Evolutionary conservation across 2,797 vertebrate species (phyloP).

Genomic region (Phalloptychus januarius): DNA sequence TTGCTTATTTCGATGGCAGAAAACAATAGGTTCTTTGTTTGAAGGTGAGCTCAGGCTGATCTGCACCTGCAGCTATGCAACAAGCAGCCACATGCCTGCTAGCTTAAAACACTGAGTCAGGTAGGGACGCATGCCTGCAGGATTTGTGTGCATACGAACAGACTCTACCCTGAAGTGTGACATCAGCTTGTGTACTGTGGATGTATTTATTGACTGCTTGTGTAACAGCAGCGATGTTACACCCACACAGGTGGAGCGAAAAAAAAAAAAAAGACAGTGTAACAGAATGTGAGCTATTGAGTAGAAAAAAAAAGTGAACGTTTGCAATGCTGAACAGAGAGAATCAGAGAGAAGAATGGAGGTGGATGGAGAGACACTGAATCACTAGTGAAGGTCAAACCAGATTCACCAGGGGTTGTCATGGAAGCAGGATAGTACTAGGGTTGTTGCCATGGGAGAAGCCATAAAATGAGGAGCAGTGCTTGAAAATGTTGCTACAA

Average conservation of each 20-base stretch:
- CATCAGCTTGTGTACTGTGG: constrained; percentile 59
- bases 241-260: constrained; percentile 66
- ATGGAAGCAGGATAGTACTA: constrained; percentile 79
- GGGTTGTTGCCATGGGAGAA: constrained; percentile 78
- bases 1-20: constrained; percentile 16
- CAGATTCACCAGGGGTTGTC: constrained; percentile 78
- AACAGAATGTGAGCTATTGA: constrained; percentile 58
- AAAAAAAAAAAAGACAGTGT: constrained; percentile 22
- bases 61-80: constrained; percentile 62
- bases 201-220: constrained; percentile 65
- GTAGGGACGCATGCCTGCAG: constrained; percentile 40
- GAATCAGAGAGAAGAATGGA: constrained; percentile 61
- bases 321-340: constrained; percentile 50
- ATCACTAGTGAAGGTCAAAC: constrained; percentile 81
- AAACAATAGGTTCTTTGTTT: constrained; percentile 71
- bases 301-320: constrained; percentile 50
- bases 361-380: constrained; percentile 77
- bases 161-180: constrained; percentile 65
- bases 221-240: constrained; percentile 66
- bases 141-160: constrained; percentile 45
- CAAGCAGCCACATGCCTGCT: constrained; percentile 69
- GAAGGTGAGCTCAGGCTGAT: constrained; percentile 53
- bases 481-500: constrained; percentile 52
- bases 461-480: constrained; percentile 57
- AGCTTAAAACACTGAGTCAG: constrained; percentile 61